Evolutionary conservation across 2,797 vertebrate genomes (phyloP), one percentile per base, ranked within the genome.

Genomic region (Echeneis naucrates): DNA sequence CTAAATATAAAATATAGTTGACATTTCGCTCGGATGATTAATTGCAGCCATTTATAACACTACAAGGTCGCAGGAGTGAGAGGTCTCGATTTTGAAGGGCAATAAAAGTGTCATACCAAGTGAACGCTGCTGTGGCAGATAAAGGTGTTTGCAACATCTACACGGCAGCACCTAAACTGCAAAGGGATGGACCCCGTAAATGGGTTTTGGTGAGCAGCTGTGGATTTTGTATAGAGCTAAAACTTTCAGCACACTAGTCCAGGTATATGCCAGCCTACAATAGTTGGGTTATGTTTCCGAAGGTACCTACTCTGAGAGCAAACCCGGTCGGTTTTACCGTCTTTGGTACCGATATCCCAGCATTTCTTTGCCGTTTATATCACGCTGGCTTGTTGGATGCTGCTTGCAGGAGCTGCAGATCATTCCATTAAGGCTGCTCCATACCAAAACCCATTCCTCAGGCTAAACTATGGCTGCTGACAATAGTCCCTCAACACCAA

Each of bases 391-490:
- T 93, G 90, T 92, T 91, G 92, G 92, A 92, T 93, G 92, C 93
- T 90, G 91, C 89, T 92, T 91, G 89, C 91, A 90, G 87, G 84
- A 92, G 90, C 92, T 93, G 92, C 92, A 93, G 87, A 92, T 88
- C 90, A 90, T 88, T 94, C 91, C 91, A 92, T 90, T 87, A 90
- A 93, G 89, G 91, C 90, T 92, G 89, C 77, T 92, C 87, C 89
- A 93, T 65, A 93, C 84, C 89, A 88, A 93, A 92, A 88, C 88
- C 92, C 79, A 88, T 92, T 91, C 91, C 86, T 88, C 67, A 82
- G 82, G 89, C 89, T 89, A 83, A 92, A 90, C 83, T 87, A 64
- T 2, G 79, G 77, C 80, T 83, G 81, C 76, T 86, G 78, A 70
- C 78, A 83, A 78, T 63, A 67, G 27, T 26, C 33, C 72, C 38